Base-by-base conservation (phyloP, 2,113 vertebrate genomes). In the Laticauda colubrina region DNA sequence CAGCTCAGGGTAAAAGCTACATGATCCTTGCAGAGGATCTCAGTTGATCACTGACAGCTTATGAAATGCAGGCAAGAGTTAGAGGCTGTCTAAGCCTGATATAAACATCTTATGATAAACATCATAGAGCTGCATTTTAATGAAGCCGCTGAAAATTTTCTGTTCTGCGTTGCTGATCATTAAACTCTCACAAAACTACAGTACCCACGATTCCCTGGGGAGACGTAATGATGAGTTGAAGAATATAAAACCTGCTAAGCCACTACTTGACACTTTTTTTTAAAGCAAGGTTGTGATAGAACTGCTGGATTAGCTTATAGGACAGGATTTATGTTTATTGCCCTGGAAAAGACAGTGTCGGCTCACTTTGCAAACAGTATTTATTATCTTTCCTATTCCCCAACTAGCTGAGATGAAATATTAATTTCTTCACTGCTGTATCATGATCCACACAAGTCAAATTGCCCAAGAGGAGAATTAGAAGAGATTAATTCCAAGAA, bases 391-490 rank as follows among this genome's bases (percentile, higher is more conserved):
- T 6, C 53, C 45, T 53, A 89, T 29, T 93, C 56, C 64, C 54
- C 6, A 90, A 75, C 2, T 93, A 0, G 64, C 21, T 61, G 20
- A 92, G 55, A 45, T 93, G 23, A 89, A 95, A 91, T 18, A 91
- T 90, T 39, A 89, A 2, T 90, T 92, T 95, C 90, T 26, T 23
- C 3, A 91, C 29, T 26, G 29, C 12, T 14, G 9, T 90, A 81
- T 56, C 93, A 93, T 69, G 54, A 24, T 55, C 86, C 91, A 95
- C 93, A 90, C 5, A 64, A 95, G 88, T 15, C 93, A 91, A 93
- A 9, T 59, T 51, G 11, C 93, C 92, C 61, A 87, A 95, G 4
- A 93, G 15, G 92, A 69, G 69, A 94, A 93, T 94, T 86, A 93
- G 11, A 18, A 48, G 94, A 96, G 54, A 93, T 89, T 90, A 88